Evolutionary conservation across 2,888 invertebrate species (phyloP).

Genomic region (Apodemia zela): DNA sequence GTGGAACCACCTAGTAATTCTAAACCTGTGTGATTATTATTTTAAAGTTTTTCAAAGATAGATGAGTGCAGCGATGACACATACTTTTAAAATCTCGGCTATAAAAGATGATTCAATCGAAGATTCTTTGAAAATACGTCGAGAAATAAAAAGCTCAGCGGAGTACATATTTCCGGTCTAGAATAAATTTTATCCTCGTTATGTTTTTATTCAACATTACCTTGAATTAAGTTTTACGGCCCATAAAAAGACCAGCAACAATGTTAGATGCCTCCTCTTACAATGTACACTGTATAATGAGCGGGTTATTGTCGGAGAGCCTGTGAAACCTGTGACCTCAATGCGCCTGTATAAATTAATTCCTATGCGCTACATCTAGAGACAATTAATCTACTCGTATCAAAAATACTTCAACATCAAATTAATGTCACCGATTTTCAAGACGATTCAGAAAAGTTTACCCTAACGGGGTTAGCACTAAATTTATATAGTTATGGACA

Average conservation of each 20-base stretch:
- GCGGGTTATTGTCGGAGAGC: constrained; percentile 2
- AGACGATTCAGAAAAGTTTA: too few species aligned
- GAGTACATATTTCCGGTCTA: constrained; percentile 4
- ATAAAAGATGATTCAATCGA: constrained; percentile 2
- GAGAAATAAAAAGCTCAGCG: background rate
- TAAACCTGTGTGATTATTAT: too few species aligned
- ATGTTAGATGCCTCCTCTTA: constrained; percentile 9
- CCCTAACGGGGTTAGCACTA: too few species aligned
- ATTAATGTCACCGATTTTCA: too few species aligned
- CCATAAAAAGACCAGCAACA: background rate
- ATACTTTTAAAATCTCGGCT: background rate
- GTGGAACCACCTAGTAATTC: too few species aligned
- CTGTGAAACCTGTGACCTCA: background rate
- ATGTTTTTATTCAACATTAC: constrained; percentile 1
- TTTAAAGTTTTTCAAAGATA: background rate
- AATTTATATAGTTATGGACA: too few species aligned
- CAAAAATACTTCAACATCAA: too few species aligned
- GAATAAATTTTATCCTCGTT: constrained; percentile 8
- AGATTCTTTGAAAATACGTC: constrained; percentile 6
- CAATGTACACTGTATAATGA: constrained; percentile 11
- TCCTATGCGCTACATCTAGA: background rate
- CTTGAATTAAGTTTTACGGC: constrained; percentile 12
- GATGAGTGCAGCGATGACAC: background rate
- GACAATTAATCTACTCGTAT: too few species aligned
- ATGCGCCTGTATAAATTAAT: background rate